Evolutionary conservation across 2,888 invertebrate species (phyloP), one percentile per base, ranked within the genome.

Genomic region (Nomada fabriciana): DNA sequence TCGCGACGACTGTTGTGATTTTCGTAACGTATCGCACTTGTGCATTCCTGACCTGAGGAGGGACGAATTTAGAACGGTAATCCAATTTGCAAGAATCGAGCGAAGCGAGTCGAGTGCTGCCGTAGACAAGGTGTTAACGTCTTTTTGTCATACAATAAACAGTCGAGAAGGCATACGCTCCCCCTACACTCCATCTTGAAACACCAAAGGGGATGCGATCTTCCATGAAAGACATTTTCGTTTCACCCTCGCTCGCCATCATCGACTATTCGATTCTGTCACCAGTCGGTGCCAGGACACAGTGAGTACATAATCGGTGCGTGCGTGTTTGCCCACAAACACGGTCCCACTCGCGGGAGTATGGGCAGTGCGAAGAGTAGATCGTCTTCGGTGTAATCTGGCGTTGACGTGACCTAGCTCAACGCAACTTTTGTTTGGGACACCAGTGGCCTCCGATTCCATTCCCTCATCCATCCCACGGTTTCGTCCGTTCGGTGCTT

Each of bases 351-450:
- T 53, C 36, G 50, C 29, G 43, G 71, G 47, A 13, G 63, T 52
- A 71, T 2, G 73, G 67, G 63, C 50, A 77, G 79, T 81, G 84
- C 81, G 76, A 52, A 80, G 76, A 82, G 82, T 88, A 85, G 84
- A 87, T 87, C 87, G 84, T 82, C 83, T 78, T 84, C 83, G 84
- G 83, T 65, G 83, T 89, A 84, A 85, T 86, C 89, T 86, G 84
- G 69, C 86, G 89, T 82, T 86, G 84, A 85, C 89, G 83, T 82
- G 88, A 90, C 88, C 90, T 88, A 89, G 42, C 85, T 79, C 80
- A 84, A 83, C 86, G 80, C 87, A 73, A 88, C 88, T 89, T 90
- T 86, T 71, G 77, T 85, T 80, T 80, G 83, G 79, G 77, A 77
- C 81, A 81, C 80, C 70, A 85, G 82, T 69, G 83, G 20, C 57